Evolutionary conservation across 2,113 vertebrate genomes (phyloP).

Genomic region (Hippopotamus amphibius): DNA sequence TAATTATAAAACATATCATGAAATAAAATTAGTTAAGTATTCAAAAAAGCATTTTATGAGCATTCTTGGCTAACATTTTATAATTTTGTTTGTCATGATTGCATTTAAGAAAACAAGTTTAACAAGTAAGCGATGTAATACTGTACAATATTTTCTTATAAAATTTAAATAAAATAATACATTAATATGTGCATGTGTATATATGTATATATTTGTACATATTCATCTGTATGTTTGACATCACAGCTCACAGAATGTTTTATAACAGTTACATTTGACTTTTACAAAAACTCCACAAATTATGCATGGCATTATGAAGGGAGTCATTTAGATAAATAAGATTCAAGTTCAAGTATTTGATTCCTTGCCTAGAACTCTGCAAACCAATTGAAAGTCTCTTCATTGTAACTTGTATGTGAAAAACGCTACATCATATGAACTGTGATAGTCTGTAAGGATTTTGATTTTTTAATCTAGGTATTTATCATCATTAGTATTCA

Average conservation of each 20-base stretch:
- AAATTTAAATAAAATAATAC: not conserved
- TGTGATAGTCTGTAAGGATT: not conserved
- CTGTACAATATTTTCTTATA: not conserved
- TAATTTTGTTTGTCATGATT: not conserved
- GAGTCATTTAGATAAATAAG: not conserved
- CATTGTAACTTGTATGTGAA: not conserved
- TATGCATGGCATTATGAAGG: not conserved
- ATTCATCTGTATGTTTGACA: not conserved
- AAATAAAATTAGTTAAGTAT: not conserved
- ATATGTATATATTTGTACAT: not conserved
- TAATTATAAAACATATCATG: not conserved
- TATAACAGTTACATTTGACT: not conserved
- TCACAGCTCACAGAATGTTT: not conserved
- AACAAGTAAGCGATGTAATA: not conserved
- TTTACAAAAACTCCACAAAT: not conserved
- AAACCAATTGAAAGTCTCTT: not conserved
- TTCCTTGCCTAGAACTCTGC: not conserved
- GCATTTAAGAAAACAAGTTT: not conserved
- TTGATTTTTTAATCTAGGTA: not conserved
- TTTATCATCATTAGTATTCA: not conserved
- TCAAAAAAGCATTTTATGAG: not conserved
- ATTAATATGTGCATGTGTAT: not conserved
- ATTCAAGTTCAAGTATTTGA: not conserved
- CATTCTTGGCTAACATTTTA: not conserved
- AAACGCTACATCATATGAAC: not conserved